Conservation (phyloP, 1,140 invertebrate genomes). For the Euglossa dilemma region DNA sequence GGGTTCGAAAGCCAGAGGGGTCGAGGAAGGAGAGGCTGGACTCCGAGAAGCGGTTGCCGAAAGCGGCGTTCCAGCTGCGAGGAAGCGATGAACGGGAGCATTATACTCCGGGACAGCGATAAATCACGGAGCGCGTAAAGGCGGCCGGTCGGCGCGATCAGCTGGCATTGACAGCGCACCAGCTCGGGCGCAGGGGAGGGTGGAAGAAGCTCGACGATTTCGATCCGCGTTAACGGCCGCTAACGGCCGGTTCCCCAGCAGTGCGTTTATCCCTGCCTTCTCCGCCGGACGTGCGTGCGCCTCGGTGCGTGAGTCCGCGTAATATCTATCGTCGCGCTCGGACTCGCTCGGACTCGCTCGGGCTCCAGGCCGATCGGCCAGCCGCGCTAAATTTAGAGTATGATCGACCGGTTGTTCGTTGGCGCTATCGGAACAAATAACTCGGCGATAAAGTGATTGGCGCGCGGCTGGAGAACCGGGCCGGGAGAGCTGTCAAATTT, state of each 20-base stretch:
- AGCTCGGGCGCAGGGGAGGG: background rate
- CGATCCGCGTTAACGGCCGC: conserved; percentile 1
- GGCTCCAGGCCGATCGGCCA: background rate
- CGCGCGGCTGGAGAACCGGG: background rate
- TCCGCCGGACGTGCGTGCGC: conserved; percentile 22
- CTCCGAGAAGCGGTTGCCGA: background rate
- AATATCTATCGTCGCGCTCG: conserved; percentile 23
- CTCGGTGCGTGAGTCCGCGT: conserved; percentile 23
- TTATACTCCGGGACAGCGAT: conserved; percentile 38
- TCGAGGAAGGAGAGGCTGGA: background rate
- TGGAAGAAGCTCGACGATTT: conserved; percentile 20
- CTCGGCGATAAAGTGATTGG: conserved; percentile 64
- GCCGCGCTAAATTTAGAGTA: conserved; percentile 71
- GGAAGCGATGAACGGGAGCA: conserved; percentile 18
- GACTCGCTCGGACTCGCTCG: background rate
- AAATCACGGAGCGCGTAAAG: conserved; percentile 32
- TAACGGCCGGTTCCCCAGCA: conserved; percentile 15
- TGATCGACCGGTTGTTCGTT: conserved; percentile 68
- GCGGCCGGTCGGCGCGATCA: conserved; percentile 47
- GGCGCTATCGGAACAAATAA: conserved; percentile 69
- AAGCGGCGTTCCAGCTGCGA: conserved; percentile 13
- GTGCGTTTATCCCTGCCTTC: conserved; percentile 46
- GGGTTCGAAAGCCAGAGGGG: too few species aligned
- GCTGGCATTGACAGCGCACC: conserved; percentile 56
- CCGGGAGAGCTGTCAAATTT: conserved; percentile 7